Conservation (phyloP, 2,888 invertebrate genomes). For the Tridacna gigas region DNA sequence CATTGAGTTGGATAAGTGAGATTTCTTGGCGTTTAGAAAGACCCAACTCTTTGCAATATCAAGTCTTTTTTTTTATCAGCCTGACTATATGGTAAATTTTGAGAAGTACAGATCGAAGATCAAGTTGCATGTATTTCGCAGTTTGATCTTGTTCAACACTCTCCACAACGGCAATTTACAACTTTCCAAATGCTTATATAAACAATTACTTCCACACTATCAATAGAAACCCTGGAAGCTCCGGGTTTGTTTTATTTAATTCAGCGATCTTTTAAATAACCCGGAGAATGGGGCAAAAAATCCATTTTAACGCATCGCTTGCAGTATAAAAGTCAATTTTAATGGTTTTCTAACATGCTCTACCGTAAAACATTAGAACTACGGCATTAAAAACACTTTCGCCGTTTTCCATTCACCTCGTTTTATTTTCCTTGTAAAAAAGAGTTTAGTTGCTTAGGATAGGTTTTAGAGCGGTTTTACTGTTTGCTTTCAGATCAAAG, state of each 20-base stretch:
- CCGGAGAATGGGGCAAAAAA: background rate
- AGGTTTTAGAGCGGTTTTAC: no score
- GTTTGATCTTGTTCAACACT: background rate
- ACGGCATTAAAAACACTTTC: background rate
- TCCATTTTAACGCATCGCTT: slow-evolving; percentile 15
- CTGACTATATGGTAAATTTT: no score
- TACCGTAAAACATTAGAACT: slow-evolving; percentile 2
- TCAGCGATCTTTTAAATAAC: background rate
- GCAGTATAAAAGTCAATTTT: slow-evolving; percentile 28
- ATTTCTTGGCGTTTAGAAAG: no score
- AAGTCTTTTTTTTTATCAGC: no score
- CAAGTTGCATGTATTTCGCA: background rate
- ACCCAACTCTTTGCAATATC: no score
- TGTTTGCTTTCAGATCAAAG: no score
- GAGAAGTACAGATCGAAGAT: background rate
- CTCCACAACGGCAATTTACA: background rate
- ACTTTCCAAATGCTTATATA: no score
- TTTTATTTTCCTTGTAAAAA: no score
- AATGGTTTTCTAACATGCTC: slow-evolving; percentile 24
- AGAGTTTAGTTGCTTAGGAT: no score
- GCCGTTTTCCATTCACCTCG: no score
- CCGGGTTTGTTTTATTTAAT: background rate
- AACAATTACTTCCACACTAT: no score
- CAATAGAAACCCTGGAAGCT: background rate
- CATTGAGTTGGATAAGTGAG: no score